Base-by-base conservation (phyloP, 2,113 vertebrate genomes). In the Nerophis ophidion region DNA sequence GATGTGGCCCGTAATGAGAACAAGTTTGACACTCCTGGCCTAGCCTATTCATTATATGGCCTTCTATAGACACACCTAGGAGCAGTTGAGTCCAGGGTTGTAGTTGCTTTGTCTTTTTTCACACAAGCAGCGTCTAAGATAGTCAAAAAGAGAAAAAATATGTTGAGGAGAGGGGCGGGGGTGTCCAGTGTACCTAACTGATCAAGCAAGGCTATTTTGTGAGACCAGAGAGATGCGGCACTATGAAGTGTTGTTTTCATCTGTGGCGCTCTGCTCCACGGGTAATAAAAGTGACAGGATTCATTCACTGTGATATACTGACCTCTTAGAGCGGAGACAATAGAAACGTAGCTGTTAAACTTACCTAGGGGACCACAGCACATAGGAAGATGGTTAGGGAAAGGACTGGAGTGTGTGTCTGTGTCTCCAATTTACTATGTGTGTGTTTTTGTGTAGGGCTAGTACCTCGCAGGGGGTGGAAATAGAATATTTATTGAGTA, bases 251-350 rank as follows among this genome's bases (percentile, higher is more conserved):
- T 86, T 89, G 87, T 89, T 90, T 90, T 91, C 90, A 89, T 90
- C 89, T 71, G 80, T 75, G 82, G 79, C 72, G 83, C 85, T 76
- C 67, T 84, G 86, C 84, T 89, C 84, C 84, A 81, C 79, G 76
- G 87, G 89, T 89, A 89, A 91, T 91, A 91, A 91, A 90, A 89
- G 66, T 90, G 90, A 91, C 89, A 90, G 88, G 87, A 87, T 89
- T 90, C 90, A 90, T 91, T 91, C 87, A 64, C 77, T 42, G 85
- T 91, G 89, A 91, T 91, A 89, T 91, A 91, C 86, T 86, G 88
- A 85, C 88, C 90, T 89, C 89, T 90, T 89, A 86, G 88, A 90
- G 84, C 47, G 75, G 75, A 88, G 87, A 91, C 89, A 90, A 91
- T 91, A 85, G 88, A 88, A 90, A 90, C 89, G 83, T 85, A 87